A percentile compares a stretch with the other conserved stretches of the same genome.
phyloP scores from a whole-genome alignment of 2,888 invertebrate species.

The Cotesia congregata region DNA sequence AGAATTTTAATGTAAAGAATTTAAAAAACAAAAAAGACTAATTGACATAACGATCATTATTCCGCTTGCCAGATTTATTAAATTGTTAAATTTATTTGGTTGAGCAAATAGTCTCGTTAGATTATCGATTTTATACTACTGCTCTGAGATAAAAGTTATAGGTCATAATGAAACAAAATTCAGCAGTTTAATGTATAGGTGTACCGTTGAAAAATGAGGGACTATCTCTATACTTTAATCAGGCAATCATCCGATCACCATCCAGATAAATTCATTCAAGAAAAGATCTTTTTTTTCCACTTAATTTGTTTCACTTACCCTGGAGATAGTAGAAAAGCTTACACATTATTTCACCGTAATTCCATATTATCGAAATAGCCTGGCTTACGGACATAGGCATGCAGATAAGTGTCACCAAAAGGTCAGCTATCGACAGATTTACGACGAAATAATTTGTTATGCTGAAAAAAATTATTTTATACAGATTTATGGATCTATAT shows the following conservation, averaged over 20 bases:
- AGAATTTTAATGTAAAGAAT: not conserved
- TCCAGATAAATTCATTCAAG: not conserved
- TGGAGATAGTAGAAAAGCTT: slow-evolving; percentile 81
- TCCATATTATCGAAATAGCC: slow-evolving; percentile 79
- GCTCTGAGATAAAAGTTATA: not conserved
- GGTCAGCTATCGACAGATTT: slow-evolving; percentile 81
- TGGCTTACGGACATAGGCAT: slow-evolving; percentile 83
- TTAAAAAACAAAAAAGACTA: not conserved
- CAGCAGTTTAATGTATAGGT: not conserved
- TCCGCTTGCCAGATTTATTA: slow-evolving; percentile 6
- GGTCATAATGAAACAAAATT: not conserved
- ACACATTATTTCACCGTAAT: slow-evolving; percentile 82
- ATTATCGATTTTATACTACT: slow-evolving; percentile 14
- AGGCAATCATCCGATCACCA: not conserved
- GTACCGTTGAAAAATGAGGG: not conserved
- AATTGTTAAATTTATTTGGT: slow-evolving; percentile 15
- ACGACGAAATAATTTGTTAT: slow-evolving; percentile 84
- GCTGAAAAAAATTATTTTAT: slow-evolving; percentile 69
- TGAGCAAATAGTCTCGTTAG: not conserved
- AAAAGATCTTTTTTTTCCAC: not conserved
- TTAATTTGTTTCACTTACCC: slow-evolving; percentile 72
- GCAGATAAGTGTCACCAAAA: slow-evolving; percentile 81
- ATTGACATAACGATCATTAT: slow-evolving; percentile 17
- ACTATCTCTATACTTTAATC: not conserved
- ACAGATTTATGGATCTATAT: not conserved